phyloP scores from a whole-genome alignment of 2,113 vertebrate genomes.

The Phodopus roborovskii region DNA sequence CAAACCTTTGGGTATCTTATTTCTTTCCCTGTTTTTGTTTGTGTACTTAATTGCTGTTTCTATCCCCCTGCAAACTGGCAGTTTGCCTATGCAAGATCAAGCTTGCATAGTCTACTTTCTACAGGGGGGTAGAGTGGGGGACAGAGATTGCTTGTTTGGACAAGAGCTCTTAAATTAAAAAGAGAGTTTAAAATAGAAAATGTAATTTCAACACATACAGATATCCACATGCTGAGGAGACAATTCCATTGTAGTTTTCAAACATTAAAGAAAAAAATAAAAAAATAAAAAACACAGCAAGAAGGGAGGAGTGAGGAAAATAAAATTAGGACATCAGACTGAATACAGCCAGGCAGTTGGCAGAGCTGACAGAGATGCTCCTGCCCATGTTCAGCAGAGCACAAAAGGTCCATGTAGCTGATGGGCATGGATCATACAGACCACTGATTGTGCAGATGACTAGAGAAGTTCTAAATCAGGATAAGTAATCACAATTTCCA shows the following conservation, averaged over 20 bases:
- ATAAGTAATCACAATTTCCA: slow-evolving; percentile 56
- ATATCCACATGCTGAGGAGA: slow-evolving; percentile 74
- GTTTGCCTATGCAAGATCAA: slow-evolving; percentile 14
- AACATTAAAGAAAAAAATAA: not conserved
- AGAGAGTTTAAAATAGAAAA: slow-evolving; percentile 77
- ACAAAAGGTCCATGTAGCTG: slow-evolving; percentile 38
- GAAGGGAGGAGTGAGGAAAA: not conserved
- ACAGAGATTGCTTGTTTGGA: slow-evolving; percentile 35
- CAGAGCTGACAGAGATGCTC: not conserved
- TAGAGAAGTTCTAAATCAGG: slow-evolving; percentile 72
- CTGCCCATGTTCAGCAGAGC: not conserved
- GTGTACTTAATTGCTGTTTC: not conserved
- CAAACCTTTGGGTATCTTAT: not conserved
- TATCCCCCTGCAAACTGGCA: not conserved
- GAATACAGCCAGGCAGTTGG: not conserved
- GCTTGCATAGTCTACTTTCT: not conserved
- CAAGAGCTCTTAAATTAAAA: slow-evolving; percentile 74
- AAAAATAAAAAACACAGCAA: not conserved
- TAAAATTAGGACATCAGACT: slow-evolving; percentile 64
- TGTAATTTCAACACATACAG: slow-evolving; percentile 77
- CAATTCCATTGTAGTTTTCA: slow-evolving; percentile 72
- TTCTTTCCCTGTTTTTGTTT: not conserved
- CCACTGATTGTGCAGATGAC: slow-evolving; percentile 28
- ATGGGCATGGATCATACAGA: slow-evolving; percentile 33
- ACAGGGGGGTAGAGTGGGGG: not conserved